Conservation (phyloP, 30 jellyfish, hydroid and myxozoan species). For the Hydra vulgaris region DNA sequence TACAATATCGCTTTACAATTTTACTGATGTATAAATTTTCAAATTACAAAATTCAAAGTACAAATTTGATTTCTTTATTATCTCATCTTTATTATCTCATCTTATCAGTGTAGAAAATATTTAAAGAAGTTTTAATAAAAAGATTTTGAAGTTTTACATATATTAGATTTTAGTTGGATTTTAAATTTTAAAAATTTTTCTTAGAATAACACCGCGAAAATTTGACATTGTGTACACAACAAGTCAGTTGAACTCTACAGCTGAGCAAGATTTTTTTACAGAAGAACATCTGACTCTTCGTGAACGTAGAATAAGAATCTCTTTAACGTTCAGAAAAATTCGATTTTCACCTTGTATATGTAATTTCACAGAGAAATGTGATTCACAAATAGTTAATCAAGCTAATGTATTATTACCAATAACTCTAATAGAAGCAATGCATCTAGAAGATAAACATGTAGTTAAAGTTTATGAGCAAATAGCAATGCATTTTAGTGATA, state of each 20-base stretch:
- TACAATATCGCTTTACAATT: no score
- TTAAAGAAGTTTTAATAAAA: no score
- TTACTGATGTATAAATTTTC: no score
- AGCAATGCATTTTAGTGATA: slow-evolving; percentile 90
- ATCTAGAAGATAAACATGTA: slow-evolving; percentile 65
- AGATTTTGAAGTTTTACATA: no score
- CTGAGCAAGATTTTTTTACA: background rate
- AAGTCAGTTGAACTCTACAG: background rate
- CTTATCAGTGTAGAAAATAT: no score
- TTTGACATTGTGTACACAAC: slow-evolving; percentile 50
- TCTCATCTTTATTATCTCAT: no score
- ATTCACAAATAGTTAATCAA: slow-evolving; percentile 38
- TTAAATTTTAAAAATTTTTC: background rate
- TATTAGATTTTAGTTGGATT: no score
- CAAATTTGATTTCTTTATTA: no score
- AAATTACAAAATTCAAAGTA: no score
- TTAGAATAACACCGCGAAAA: slow-evolving; percentile 86
- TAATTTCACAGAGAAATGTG: slow-evolving; percentile 59
- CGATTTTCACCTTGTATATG: slow-evolving; percentile 52
- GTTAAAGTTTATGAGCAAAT: slow-evolving; percentile 68
- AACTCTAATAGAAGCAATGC: slow-evolving; percentile 49
- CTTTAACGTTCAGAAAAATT: slow-evolving; percentile 72
- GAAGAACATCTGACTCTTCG: slow-evolving; percentile 36
- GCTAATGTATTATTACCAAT: slow-evolving; percentile 37
- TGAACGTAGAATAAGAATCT: slow-evolving; percentile 68